Base-by-base conservation (phyloP, 2,113 vertebrate species). In the Smithornis capensis region DNA sequence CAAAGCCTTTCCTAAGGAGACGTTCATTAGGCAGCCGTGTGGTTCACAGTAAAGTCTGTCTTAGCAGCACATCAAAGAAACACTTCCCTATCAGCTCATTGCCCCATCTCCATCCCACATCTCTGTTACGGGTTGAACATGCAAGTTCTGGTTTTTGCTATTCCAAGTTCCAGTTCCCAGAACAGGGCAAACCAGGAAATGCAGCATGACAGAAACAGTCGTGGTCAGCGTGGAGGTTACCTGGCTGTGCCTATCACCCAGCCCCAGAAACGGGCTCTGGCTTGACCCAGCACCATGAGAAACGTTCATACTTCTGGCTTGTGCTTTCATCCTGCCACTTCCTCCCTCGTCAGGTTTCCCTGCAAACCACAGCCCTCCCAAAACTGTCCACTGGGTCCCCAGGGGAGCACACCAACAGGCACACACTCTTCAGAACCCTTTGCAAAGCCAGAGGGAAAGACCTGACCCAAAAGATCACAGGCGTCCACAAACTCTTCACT, bases 291-390 rank as follows among this genome's bases (percentile, higher is more conserved):
- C 74, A 75, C 33, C 64, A 55, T 1, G 7, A 83, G 33, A 75
- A 82, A 56, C 0, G 1, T 2, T 55, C 0, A 2, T 0, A 2
- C 49, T 74, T 69, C 79, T 63, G 71, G 21, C 38, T 52, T 24
- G 33, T 52, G 87, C 37, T 83, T 87, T 69, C 28, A 64, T 35
- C 77, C 52, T 45, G 21, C 8, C 49, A 24, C 37, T 37, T 89
- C 86, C 29, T 42, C 28, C 38, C 18, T 0, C 4, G 38, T 12
- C 74, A 74, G 78, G 68, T 35, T 83, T 15, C 56, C 71, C 70
- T 83, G 35, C 67, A 76, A 90, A 74, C 52, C 60, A 57, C 37
- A 29, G 45, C 31, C 37, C 31, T n/a, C 0, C 8, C 29, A 50
- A 79, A 86, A 12, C 24, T 22, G 23, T 53, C 37, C 49, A 10